A percentile compares a stretch with the other conserved stretches of the same genome.
Evolutionary conservation across 2,797 vertebrate species (phyloP).

Genomic region (Silurus aristotelis): DNA sequence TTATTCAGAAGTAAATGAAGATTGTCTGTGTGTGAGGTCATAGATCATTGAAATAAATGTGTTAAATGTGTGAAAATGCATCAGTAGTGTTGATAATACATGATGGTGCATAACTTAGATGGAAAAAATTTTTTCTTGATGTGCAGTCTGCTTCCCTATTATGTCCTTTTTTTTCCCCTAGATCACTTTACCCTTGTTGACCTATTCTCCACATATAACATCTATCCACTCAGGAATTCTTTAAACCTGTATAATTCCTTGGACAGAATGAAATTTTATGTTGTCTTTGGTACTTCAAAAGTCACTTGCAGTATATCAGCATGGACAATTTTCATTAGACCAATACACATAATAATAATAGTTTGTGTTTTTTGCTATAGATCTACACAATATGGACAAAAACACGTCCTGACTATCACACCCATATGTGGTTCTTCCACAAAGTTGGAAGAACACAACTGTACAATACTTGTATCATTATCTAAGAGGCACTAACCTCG

Average conservation of each 20-base stretch:
- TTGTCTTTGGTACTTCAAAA: too few relatives aligned
- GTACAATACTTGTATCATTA: not conserved
- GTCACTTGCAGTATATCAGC: not conserved
- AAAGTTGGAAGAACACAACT: too few relatives aligned
- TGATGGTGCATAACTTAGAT: not conserved
- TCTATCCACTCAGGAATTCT: slow-evolving; percentile 25
- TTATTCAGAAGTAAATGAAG: not conserved
- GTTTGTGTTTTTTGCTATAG: not conserved
- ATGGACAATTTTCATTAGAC: not conserved
- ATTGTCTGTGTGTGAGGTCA: not conserved
- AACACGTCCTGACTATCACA: too few relatives aligned
- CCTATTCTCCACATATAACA: slow-evolving; percentile 12
- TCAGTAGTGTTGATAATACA: not conserved
- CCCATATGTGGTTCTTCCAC: too few relatives aligned
- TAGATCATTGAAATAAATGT: not conserved
- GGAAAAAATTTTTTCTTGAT: not conserved
- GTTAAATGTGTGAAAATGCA: not conserved
- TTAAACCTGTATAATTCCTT: not conserved
- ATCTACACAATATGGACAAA: not conserved
- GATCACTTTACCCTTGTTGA: not conserved
- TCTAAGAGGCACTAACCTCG: not conserved
- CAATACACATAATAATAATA: not conserved
- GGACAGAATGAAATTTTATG: not conserved
- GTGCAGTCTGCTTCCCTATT: not conserved
- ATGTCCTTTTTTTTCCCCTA: not conserved